These are phyloP conservation scores for Lethrus apterus DNA, from an alignment of 1,140 invertebrate genomes.

Conservation along the genomic window DNA sequence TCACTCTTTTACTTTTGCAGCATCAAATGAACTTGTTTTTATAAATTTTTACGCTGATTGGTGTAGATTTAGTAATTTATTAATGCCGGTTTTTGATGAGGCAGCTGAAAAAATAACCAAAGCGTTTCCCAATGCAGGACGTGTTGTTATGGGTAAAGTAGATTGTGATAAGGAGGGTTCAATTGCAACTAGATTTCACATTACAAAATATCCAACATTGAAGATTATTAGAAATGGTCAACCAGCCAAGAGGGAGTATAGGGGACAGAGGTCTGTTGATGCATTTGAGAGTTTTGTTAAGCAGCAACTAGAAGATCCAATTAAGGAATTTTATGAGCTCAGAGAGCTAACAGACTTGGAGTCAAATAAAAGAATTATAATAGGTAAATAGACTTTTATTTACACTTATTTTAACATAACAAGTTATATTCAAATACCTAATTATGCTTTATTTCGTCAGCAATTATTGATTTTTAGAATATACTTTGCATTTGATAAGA, in stretches of 20 bases:
- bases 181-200: slow-evolving; percentile 86
- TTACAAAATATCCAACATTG: slow-evolving; percentile 96
- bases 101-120: slow-evolving; percentile 78
- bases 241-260: slow-evolving; percentile 89
- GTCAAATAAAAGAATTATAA: slow-evolving; percentile 84
- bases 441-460: no score
- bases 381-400: slow-evolving; percentile 52
- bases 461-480: no score
- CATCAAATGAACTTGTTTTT: slow-evolving; percentile 90
- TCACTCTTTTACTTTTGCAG: slow-evolving; percentile 53
- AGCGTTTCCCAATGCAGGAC: slow-evolving; percentile 72
- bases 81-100: slow-evolving; percentile 95
- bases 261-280: slow-evolving; percentile 73
- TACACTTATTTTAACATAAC: no score
- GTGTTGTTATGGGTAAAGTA: slow-evolving; percentile 91
- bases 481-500: no score
- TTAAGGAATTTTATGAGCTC: slow-evolving; percentile 68
- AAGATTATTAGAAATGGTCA: slow-evolving; percentile 95
- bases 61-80: slow-evolving; percentile 91
- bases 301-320: slow-evolving; percentile 86
- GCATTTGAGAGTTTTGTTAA: slow-evolving; percentile 82
- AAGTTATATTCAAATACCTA: no score
- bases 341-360: slow-evolving; percentile 73
- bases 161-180: slow-evolving; percentile 88
- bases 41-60: slow-evolving; percentile 99